These are phyloP conservation scores for Zaprionus capensis DNA, from an alignment of 1,140 invertebrate species.

Conservation along the genomic window DNA sequence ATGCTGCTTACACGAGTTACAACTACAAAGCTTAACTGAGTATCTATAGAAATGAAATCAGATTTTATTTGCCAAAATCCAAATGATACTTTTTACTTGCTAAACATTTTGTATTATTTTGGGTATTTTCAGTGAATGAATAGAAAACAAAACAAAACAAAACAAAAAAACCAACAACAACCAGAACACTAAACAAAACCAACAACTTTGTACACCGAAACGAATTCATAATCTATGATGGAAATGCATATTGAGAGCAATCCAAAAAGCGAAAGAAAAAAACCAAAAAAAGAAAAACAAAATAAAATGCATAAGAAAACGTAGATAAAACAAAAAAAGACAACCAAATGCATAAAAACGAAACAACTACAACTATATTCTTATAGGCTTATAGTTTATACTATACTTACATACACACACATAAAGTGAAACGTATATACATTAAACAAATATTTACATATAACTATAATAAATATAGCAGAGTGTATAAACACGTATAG, in stretches of 20 bases:
- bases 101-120: constrained; percentile 56
- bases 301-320: constrained; percentile 40
- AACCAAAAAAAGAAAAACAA: constrained; percentile 11
- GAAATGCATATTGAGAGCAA: constrained; percentile 71
- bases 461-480: constrained; percentile 61
- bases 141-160: constrained; percentile 44
- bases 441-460: constrained; percentile 56
- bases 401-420: constrained; percentile 75
- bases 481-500: constrained; percentile 63
- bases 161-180: constrained; percentile 72
- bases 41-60: constrained; percentile 22
- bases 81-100: constrained; percentile 36
- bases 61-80: constrained; percentile 56
- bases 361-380: constrained; percentile 78
- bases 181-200: constrained; percentile 72
- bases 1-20: constrained; percentile 68
- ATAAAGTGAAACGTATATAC: constrained; percentile 56
- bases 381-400: constrained; percentile 83
- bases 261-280: constrained; percentile 45
- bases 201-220: constrained; percentile 84
- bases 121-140: constrained; percentile 48
- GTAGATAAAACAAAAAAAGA: constrained; percentile 40
- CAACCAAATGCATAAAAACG: constrained; percentile 55
- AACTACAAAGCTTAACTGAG: constrained; percentile 51
- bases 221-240: constrained; percentile 77